A percentile compares a stretch with the other conserved stretches of the same genome.
phyloP scores from a whole-genome alignment of 2,888 invertebrate species.

The Raillietiella orientalis region DNA sequence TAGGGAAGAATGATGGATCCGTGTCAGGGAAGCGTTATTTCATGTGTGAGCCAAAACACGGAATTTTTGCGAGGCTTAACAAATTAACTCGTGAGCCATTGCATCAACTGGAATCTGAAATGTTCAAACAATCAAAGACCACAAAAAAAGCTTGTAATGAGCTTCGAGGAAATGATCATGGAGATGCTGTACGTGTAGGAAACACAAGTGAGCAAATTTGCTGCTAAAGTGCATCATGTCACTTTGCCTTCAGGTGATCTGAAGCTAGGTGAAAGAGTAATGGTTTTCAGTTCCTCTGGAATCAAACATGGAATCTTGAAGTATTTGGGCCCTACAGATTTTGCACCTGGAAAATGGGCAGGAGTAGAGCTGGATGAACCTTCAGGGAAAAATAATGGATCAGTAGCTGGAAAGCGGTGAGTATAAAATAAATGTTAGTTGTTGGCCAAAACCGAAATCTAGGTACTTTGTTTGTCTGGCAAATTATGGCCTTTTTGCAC shows the following conservation, averaged over 20 bases:
- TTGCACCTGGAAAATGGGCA: slow-evolving; percentile 8
- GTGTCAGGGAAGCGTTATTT: slow-evolving; percentile 75
- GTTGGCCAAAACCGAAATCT: too few relatives aligned
- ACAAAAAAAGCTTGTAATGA: not conserved
- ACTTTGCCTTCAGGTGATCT: too few relatives aligned
- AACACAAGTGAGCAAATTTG: too few relatives aligned
- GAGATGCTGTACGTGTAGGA: too few relatives aligned
- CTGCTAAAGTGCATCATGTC: too few relatives aligned
- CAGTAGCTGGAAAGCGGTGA: slow-evolving; percentile 8
- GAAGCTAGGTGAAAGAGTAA: slow-evolving; percentile 14
- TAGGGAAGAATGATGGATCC: slow-evolving; percentile 91
- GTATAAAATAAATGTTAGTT: too few relatives aligned
- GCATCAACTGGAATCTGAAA: slow-evolving; percentile 4
- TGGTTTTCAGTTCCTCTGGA: slow-evolving; percentile 9
- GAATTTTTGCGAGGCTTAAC: slow-evolving; percentile 64
- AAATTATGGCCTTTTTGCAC: slow-evolving; percentile 73
- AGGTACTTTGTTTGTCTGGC: slow-evolving; percentile 82
- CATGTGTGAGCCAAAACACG: slow-evolving; percentile 63
- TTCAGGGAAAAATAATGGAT: slow-evolving; percentile 8
- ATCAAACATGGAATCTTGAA: slow-evolving; percentile 11
- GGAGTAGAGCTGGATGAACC: slow-evolving; percentile 8
- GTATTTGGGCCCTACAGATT: slow-evolving; percentile 7
- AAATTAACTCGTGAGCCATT: slow-evolving; percentile 42
- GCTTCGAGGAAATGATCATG: too few relatives aligned
- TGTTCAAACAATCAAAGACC: not conserved